These are phyloP conservation scores for Diplodus sargus DNA, from an alignment of 2,797 vertebrate species.

Conservation along the genomic window DNA sequence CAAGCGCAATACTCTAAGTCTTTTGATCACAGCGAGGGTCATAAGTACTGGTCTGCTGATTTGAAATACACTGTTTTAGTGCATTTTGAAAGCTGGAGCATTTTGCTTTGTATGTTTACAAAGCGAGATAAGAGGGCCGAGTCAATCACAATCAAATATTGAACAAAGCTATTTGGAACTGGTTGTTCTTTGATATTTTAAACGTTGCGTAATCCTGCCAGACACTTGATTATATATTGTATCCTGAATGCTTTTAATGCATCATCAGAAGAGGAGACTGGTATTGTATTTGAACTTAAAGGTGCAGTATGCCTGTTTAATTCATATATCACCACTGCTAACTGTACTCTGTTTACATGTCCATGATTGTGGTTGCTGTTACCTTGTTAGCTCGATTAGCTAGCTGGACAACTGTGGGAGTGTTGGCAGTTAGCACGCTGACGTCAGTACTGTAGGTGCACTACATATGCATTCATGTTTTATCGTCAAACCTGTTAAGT, in stretches of 20 bases:
- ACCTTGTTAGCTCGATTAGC: no score
- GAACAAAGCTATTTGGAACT: conserved; percentile 1
- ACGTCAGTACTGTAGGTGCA: no score
- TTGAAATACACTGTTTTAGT: conserved; percentile 13
- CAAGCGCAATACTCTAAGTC: conserved; percentile 6
- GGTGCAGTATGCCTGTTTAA: no score
- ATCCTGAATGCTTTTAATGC: not conserved
- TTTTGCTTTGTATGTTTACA: conserved; percentile 6
- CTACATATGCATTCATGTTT: no score
- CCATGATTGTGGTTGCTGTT: no score
- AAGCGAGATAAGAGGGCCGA: not conserved
- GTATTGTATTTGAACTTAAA: not conserved
- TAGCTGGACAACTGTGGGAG: no score
- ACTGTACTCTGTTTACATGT: no score
- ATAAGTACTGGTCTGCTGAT: conserved; percentile 22
- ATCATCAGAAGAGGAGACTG: not conserved
- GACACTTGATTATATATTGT: not conserved
- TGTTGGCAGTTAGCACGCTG: no score
- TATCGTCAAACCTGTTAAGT: no score
- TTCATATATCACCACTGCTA: no score
- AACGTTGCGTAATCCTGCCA: conserved; percentile 5
- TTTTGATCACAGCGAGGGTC: conserved; percentile 14
- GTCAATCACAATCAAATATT: conserved; percentile 23
- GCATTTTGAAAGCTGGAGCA: conserved; percentile 13
- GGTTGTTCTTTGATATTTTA: conserved; percentile 12